phyloP scores from a whole-genome alignment of 2,888 invertebrate genomes.

The Cheilosia pagana region DNA sequence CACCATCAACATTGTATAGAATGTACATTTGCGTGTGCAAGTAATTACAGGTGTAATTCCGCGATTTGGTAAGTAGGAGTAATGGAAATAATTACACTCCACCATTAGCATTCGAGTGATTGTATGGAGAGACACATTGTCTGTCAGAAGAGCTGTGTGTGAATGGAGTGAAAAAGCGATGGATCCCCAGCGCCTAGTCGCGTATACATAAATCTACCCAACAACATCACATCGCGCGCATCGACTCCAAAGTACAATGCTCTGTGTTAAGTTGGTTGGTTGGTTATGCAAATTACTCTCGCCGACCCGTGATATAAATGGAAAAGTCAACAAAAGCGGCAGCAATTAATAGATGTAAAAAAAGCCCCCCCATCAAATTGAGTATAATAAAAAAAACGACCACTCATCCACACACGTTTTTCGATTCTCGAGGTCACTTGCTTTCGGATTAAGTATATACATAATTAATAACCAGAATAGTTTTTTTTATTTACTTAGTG shows the following conservation, averaged over 20 bases:
- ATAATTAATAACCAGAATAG: neutral
- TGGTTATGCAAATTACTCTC: conserved; percentile 60
- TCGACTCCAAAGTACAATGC: conserved; percentile 59
- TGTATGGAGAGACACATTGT: conserved; percentile 44
- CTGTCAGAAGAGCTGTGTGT: conserved; percentile 11
- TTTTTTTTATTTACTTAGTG: neutral
- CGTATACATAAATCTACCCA: conserved; percentile 14
- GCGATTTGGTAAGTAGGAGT: conserved; percentile 9
- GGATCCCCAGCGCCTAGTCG: conserved; percentile 15
- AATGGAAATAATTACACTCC: conserved; percentile 56
- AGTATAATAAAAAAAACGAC: conserved; percentile 6
- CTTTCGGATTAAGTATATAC: conserved; percentile 9
- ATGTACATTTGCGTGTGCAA: conserved; percentile 46
- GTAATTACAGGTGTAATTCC: conserved; percentile 65
- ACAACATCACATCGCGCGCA: conserved; percentile 15
- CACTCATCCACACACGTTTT: conserved; percentile 21
- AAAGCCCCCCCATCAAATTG: conserved; percentile 11
- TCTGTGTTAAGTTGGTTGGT: conserved; percentile 46
- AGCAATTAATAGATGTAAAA: conserved; percentile 50
- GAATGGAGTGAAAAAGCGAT: conserved; percentile 44
- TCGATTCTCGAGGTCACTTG: conserved; percentile 30
- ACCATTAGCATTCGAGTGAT: conserved; percentile 1
- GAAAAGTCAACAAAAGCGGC: conserved; percentile 39
- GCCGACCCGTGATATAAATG: conserved; percentile 37
- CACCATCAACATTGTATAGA: conserved; percentile 1